Base-by-base conservation (phyloP, 2,888 invertebrate species). In the Bombylius major region DNA sequence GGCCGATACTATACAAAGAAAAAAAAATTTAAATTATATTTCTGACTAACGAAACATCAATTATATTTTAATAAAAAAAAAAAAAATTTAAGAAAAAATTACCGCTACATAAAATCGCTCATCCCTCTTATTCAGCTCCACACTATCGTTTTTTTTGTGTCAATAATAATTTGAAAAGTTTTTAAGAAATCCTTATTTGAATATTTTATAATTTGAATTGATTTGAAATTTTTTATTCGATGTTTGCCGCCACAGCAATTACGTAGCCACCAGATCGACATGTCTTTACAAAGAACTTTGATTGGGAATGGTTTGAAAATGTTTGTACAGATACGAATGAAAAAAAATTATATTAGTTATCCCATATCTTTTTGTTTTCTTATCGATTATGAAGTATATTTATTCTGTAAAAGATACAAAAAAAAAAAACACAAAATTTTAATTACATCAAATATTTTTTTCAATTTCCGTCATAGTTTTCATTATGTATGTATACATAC, bases 81-180 rank as follows among this genome's bases (percentile, higher is more conserved):
- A 46, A 33, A 45, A 46, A 46, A 51, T 51, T 32, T 51, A 34
- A 7, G 9, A 3, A n/a, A n/a, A 14, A 72, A 68, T 70, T 62
- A 73, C 73, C 73, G 73, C 73, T 73, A 73, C 73, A 73, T 73
- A 70, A 70, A 73, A 70, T 72, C 68, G 69, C 70, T 69, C 69
- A 69, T 69, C 68, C 66, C 69, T 69, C 70, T 70, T 70, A 70
- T 65, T 65, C 65, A 65, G 63, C 65, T 64, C 58, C 64, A 58
- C 60, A 61, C 62, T 62, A 62, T 58, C 52, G 61, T 61, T 55
- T 62, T 60, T 54, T 58, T 59, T 58, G 57, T 62, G 46, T 58
- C 58, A n/a, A 58, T 55, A n/a, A 58, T 55, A 54, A 57, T 58
- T 59, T 60, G 58, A 54, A 60, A 60, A 4, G 39, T 51, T 47